Base-by-base conservation (phyloP, 2,797 vertebrate genomes). In the Otolemur crassicaudatus region DNA sequence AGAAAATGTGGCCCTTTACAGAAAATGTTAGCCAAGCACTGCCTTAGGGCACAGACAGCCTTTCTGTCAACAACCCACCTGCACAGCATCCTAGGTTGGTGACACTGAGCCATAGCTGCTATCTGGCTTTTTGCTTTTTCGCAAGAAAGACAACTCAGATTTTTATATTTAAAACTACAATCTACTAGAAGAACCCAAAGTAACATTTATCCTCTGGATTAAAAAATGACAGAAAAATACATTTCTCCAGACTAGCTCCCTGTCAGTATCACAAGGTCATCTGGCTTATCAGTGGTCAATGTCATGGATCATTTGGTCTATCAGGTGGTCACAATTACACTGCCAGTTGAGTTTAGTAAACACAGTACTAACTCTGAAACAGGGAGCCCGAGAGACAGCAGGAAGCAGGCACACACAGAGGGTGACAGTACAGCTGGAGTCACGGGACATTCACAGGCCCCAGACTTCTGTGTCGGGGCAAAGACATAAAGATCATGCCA, bases 81-180 rank as follows among this genome's bases (percentile, higher is more conserved):
- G 25, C 2, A 63, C 0, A n/a, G 65, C 60, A 27, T 4, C 53
- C 70, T 20, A 31, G 49, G 14, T 56, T 14, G 49, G 14, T 29
- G 76, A 73, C 4, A 25, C 12, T 34, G 69, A 40, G 7, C 31
- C 67, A 60, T 53, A n/a, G 56, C 2, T 58, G 25, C 56, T 16
- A n/a, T 7, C 65, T 43, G 29, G n/a, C 17, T 60, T n/a, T 67
- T 76, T 46, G n/a, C 17, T 60, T n/a, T 67, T 76, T 46, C 60
- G 43, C 6, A 49, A 61, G 43, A 90, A 58, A 83, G 76, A 83
- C 4, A 81, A 77, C 31, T 67, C 46, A 3, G 43, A 17, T 14
- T 13, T 90, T 60, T 63, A 22, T 58, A 69, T 79, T 73, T 82
- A 75, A n/a, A 96, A 70, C 14, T 43, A 89, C 12, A 40, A 61